phyloP scores from a whole-genome alignment of 2,797 vertebrate species.

The Parauchenoglanis ngamensis region DNA sequence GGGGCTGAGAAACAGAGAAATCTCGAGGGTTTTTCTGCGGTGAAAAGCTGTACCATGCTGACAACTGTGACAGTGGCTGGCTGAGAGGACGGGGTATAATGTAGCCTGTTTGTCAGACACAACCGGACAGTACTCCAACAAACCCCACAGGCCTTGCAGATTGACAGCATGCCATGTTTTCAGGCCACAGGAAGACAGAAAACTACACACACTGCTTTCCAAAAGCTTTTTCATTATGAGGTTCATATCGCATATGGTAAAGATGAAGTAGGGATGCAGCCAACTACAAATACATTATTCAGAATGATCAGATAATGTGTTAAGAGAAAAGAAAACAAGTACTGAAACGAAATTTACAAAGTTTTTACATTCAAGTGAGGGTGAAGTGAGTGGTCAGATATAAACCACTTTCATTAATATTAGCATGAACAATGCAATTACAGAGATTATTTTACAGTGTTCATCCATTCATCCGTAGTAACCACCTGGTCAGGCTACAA shows the following conservation, averaged over 20 bases:
- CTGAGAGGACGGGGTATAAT: slow-evolving; percentile 51
- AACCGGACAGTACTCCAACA: slow-evolving; percentile 49
- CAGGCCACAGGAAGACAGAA: slow-evolving; percentile 17
- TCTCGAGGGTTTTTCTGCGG: slow-evolving; percentile 48
- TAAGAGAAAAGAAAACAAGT: background rate
- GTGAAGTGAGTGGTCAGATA: background rate
- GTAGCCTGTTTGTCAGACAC: slow-evolving; percentile 57
- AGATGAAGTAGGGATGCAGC: background rate
- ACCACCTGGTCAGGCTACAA: background rate
- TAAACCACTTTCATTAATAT: background rate
- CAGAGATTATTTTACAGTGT: background rate
- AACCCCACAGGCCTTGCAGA: slow-evolving; percentile 33
- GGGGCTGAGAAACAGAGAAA: slow-evolving; percentile 35
- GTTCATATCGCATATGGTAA: background rate
- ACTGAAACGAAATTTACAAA: background rate
- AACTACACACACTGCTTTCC: slow-evolving; percentile 38
- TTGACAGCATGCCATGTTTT: slow-evolving; percentile 40
- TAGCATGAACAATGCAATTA: background rate
- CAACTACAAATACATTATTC: background rate
- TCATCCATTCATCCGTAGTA: background rate
- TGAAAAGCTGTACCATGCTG: slow-evolving; percentile 53
- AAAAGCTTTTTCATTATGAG: slow-evolving; percentile 16
- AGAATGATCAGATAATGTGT: background rate
- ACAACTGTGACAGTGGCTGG: slow-evolving; percentile 52
- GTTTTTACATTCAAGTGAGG: background rate